phyloP scores from a whole-genome alignment of 2,888 invertebrate genomes.

The Nezara viridula region DNA sequence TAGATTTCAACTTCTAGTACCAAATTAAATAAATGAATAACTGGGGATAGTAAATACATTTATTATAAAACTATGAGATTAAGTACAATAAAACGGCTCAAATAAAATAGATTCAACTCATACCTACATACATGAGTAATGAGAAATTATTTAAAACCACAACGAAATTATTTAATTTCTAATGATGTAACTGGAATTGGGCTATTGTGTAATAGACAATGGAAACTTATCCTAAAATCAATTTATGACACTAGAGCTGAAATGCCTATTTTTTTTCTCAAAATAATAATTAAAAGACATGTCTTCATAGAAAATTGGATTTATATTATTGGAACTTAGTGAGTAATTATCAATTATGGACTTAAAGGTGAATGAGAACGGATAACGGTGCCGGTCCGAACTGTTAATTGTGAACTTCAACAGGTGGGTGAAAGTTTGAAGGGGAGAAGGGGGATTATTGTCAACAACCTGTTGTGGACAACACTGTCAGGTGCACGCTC shows the following conservation, averaged over 20 bases:
- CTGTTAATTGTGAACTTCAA: constrained; percentile 54
- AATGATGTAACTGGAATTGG: neutral
- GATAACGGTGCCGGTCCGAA: constrained; percentile 52
- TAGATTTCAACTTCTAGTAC: neutral
- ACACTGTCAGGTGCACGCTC: constrained; percentile 15
- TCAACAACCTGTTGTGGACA: constrained; percentile 58
- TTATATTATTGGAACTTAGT: neutral
- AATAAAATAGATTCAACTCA: too few relatives aligned
- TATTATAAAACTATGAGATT: neutral
- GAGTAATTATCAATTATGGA: constrained; percentile 7
- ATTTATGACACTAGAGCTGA: neutral
- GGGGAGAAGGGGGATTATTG: constrained; percentile 59
- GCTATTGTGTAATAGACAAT: neutral
- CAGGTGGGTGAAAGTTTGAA: constrained; percentile 58
- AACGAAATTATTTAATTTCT: neutral
- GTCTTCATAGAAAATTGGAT: neutral
- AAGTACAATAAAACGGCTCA: neutral
- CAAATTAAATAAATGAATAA: too few relatives aligned
- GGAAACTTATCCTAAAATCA: too few relatives aligned
- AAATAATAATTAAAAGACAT: neutral
- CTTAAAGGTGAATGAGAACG: constrained; percentile 23
- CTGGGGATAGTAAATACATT: too few relatives aligned
- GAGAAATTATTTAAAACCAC: too few relatives aligned
- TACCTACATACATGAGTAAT: too few relatives aligned
- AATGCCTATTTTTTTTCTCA: neutral